Base-by-base conservation (phyloP, 1,140 invertebrate species). In the Formica exsecta region DNA sequence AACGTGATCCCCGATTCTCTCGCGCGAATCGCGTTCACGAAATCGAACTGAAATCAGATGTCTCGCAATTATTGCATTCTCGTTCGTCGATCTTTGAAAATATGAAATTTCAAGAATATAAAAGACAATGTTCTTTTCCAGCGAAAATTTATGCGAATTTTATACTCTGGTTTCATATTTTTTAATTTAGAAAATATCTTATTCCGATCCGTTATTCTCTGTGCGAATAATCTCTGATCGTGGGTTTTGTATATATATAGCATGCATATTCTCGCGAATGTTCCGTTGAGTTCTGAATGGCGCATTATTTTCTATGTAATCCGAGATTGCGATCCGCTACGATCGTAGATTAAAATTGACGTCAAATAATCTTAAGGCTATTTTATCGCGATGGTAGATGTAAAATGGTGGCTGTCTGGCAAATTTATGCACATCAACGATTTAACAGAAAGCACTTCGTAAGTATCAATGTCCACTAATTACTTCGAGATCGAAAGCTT, bases 381-480 rank as follows among this genome's bases (percentile, higher is more conserved):
- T 25, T 16, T 25, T 44, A 25, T 29, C 38, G 38, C 11, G 48
- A 51, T 51, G 48, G 16, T 6, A 51, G 48, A 51, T 32, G 25
- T 57, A 80, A 80, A 57, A 71, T 41, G 64, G 66, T 22, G 38
- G 11, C 32, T 38, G 76, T 38, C 48, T 32, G 77, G 65, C 2
- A 9, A 57, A 70, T 79, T 57, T 80, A 41, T 70, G 65, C 36
- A 66, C 32, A 13, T 80, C 68, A 41, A 80, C 22, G 13, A 70
- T 70, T 80, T 71, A 57, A 80, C 70, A 70, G 65, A 80, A 80
- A 80, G 32, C 68, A 32, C 51, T 57, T 51, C 16, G 48, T 16
- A 41, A 13, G 22, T 57, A 80, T 80, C 65, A 70, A 80, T 80
- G 36, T 80, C 48, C 32, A 9, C 77, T 80, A 80, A 80, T 80